A percentile compares a stretch with the other conserved stretches of the same genome.
phyloP scores from a whole-genome alignment of 2,888 invertebrate genomes.

The Falcaria lacertinaria region DNA sequence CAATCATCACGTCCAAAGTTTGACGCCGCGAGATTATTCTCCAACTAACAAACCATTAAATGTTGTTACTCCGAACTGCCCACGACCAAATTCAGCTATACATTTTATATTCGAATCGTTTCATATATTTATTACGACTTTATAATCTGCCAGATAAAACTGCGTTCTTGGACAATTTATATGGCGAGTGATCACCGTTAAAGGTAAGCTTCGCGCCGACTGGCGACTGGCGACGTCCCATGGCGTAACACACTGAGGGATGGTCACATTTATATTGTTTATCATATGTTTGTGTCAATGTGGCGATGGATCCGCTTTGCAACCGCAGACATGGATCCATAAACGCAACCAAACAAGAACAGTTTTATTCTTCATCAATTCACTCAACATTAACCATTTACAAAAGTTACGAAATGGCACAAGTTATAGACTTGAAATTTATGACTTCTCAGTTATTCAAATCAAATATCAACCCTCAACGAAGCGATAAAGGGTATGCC shows the following conservation, averaged over 20 bases:
- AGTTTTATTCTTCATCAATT: background rate
- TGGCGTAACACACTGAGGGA: background rate
- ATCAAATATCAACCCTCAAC: slow-evolving; percentile 11
- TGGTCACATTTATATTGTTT: slow-evolving; percentile 26
- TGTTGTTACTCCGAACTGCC: slow-evolving; percentile 5
- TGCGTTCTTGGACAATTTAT: slow-evolving; percentile 34
- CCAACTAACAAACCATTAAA: slow-evolving; percentile 27
- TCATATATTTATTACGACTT: slow-evolving; percentile 29
- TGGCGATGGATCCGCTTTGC: slow-evolving; percentile 13
- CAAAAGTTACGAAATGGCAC: slow-evolving; percentile 19
- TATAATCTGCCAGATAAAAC: slow-evolving; percentile 35
- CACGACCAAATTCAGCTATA: slow-evolving; percentile 1
- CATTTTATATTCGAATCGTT: slow-evolving; percentile 11
- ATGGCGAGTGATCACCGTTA: slow-evolving; percentile 18
- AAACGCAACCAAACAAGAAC: background rate
- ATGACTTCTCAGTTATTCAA: slow-evolving; percentile 15
- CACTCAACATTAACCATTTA: background rate
- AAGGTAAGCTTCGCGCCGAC: slow-evolving; percentile 7
- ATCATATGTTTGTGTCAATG: slow-evolving; percentile 37
- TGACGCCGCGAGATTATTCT: slow-evolving; percentile 43
- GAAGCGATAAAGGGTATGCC: slow-evolving; percentile 8
- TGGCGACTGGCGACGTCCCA: background rate
- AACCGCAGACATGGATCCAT: background rate
- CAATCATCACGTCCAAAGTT: slow-evolving; percentile 55
- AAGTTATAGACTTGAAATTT: slow-evolving; percentile 22